Evolutionary conservation across 2,113 vertebrate genomes (phyloP), one percentile per base, ranked within the genome.

Genomic region (Cheilinus undulatus): DNA sequence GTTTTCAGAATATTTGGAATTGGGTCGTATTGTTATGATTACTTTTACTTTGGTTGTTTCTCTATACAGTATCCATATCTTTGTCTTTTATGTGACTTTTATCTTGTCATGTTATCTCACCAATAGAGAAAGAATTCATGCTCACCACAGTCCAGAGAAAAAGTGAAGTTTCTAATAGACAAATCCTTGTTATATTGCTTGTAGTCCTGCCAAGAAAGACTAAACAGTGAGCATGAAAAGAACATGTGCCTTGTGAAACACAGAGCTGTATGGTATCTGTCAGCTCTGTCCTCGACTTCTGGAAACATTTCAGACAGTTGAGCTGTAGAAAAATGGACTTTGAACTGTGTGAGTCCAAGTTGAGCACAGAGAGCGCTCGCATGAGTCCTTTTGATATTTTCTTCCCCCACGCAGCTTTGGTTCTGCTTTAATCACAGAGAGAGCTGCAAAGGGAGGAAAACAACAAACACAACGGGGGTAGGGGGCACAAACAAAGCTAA

Each of bases 361-460:
- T 14, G 36, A 38, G 36, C 36, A 38, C 36, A 38, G 9, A 36
- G 36, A 38, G 36, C 12, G 36, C 19, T 45, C 9, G 42, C 10
- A 20, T 20, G 19, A 3, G 42, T 45, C 19, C 42, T 45, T 45
- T 45, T 45, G 42, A 45, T 45, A 3, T n/a, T 20, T 3, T 9
- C 8, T 45, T 45, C 17, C 42, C 2, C 42, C 19, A n/a, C 42
- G 70, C 7, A 48, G 28, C 3, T 71, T 40, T 57, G 11, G 58
- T 50, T 51, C 40, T 30, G 36, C 27, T 62, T 54, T 63, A 73
- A 76, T 70, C 27, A 60, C n/a, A 53, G 23, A 63, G 32, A 38
- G 22, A 7, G n/a, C 9, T n/a, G 14, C 27, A 71, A 17, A 32
- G 40, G 11, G 32, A 32, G n/a, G 50, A 20, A 24, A 26, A 34